These are phyloP conservation scores for Malurus leucopterus DNA, from an alignment of 2,797 vertebrate species.

Conservation along the genomic window DNA sequence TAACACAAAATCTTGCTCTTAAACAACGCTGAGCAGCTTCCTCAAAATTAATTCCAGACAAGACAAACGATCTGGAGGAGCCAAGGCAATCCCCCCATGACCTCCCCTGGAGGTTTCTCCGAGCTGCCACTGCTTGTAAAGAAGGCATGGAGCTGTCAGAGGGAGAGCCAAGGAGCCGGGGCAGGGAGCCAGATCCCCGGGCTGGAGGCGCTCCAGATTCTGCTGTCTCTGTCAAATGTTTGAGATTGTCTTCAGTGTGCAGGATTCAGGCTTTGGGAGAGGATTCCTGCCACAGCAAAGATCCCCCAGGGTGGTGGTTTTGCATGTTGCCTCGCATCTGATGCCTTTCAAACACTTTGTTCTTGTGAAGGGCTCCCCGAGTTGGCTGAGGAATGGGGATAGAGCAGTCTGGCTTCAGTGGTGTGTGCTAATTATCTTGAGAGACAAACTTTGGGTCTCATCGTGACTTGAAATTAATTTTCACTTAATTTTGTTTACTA, in stretches of 20 bases:
- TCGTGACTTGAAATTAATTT: background rate
- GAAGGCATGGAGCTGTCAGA: slow-evolving; percentile 21
- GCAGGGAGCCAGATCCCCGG: background rate
- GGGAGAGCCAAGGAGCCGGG: background rate
- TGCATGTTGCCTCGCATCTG: background rate
- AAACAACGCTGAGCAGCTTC: slow-evolving; percentile 4
- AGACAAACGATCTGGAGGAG: slow-evolving; percentile 27
- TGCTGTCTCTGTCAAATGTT: background rate
- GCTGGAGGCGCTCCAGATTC: slow-evolving; percentile 17
- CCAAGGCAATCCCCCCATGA: slow-evolving; percentile 3
- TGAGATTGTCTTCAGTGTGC: background rate
- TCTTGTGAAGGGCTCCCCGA: background rate
- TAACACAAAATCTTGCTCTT: background rate
- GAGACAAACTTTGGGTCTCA: background rate
- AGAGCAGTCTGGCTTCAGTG: background rate
- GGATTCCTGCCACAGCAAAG: background rate
- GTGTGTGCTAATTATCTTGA: background rate
- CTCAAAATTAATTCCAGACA: slow-evolving; percentile 45
- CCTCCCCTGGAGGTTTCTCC: slow-evolving; percentile 39
- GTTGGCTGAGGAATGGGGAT: background rate
- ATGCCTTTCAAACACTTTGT: background rate
- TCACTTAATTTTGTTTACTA: background rate
- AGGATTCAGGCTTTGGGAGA: background rate
- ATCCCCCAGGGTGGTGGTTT: background rate
- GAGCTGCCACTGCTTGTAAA: slow-evolving; percentile 33